A percentile compares a stretch with the other conserved stretches of the same genome.
These are phyloP conservation scores for Rostratula benghalensis DNA, from an alignment of 2,113 vertebrate species.

Conservation along the genomic window DNA sequence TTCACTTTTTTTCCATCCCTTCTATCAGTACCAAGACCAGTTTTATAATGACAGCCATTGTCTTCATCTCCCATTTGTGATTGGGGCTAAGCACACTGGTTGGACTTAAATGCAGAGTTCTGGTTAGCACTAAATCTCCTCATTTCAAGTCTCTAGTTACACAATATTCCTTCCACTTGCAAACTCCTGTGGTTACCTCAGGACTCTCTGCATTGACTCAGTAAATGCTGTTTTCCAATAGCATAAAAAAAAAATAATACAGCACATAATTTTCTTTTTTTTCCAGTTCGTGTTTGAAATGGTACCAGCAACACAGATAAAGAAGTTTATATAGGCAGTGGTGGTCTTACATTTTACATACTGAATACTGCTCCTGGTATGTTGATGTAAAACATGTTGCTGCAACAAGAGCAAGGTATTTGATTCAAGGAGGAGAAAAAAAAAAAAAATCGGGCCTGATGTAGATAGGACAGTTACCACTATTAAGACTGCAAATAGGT, in stretches of 20 bases:
- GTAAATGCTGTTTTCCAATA: not conserved
- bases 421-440: not conserved
- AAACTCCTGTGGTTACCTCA: not conserved
- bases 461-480: too few species aligned
- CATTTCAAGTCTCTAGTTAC: not conserved
- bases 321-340: not conserved
- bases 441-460: not conserved
- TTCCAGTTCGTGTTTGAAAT: not conserved
- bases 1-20: not conserved
- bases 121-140: not conserved
- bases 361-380: not conserved
- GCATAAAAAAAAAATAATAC: not conserved
- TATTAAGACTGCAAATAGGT: not conserved
- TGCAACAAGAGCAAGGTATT: not conserved
- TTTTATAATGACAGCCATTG: not conserved
- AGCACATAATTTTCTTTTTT: not conserved
- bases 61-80: not conserved
- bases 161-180: not conserved
- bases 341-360: not conserved
- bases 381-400: not conserved
- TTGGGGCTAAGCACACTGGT: not conserved
- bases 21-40: not conserved
- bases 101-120: not conserved
- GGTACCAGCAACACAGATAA: not conserved
- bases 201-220: not conserved